A percentile compares a stretch with the other conserved stretches of the same genome.
Conservation (phyloP, 1,140 invertebrate species). For the Scylla paramamosain region DNA sequence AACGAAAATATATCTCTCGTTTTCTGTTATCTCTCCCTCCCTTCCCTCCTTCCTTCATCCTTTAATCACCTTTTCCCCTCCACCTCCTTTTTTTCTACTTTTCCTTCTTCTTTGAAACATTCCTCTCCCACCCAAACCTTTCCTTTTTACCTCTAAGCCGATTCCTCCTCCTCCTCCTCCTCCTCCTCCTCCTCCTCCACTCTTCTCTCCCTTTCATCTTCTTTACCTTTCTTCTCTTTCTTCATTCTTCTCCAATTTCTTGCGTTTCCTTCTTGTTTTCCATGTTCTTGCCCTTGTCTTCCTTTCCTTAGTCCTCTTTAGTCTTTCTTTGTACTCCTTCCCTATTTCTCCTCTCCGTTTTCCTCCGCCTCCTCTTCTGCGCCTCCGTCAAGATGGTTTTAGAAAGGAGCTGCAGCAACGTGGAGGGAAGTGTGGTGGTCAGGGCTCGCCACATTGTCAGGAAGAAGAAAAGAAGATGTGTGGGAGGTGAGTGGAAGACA, state of each 20-base stretch:
- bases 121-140: not conserved
- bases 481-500: constrained; percentile 28
- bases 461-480: constrained; percentile 63
- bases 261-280: not conserved
- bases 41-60: not conserved
- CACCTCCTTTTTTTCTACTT: not conserved
- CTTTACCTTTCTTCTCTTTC: not conserved
- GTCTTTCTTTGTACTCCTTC: not conserved
- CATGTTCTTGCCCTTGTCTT: not conserved
- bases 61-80: not conserved
- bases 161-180: not conserved
- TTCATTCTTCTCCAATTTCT: not conserved
- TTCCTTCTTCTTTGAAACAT: not conserved
- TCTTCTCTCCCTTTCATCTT: not conserved
- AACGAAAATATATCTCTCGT: not conserved
- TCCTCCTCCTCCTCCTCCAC: not conserved
- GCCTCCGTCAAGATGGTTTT: constrained; percentile 42
- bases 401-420: constrained; percentile 59
- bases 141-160: not conserved
- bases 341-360: no score
- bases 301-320: not conserved
- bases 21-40: not conserved
- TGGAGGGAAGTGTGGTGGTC: constrained; percentile 48
- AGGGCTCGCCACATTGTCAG: constrained; percentile 40
- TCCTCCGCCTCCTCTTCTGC: not conserved